A percentile compares a stretch with the other conserved stretches of the same genome.
Evolutionary conservation across 2,797 vertebrate species (phyloP).

Genomic region (Danio tinwini): DNA sequence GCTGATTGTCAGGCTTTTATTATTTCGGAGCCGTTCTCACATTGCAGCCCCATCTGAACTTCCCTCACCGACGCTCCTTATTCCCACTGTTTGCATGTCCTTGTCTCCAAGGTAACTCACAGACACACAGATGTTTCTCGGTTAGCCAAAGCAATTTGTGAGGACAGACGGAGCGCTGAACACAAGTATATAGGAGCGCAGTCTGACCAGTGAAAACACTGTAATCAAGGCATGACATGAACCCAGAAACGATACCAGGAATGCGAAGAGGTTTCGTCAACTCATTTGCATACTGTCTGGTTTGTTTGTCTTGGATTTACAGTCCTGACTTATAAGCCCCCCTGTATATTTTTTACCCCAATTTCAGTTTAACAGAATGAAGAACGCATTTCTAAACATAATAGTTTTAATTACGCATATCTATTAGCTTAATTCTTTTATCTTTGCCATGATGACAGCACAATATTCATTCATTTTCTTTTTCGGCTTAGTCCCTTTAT

Average conservation of each 20-base stretch:
- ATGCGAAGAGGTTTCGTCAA: neutral
- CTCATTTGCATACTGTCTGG: slow-evolving; percentile 33
- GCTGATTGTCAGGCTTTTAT: slow-evolving; percentile 73
- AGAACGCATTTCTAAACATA: too few relatives aligned
- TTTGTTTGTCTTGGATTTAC: neutral
- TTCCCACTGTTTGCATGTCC: slow-evolving; percentile 72
- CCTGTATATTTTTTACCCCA: too few relatives aligned
- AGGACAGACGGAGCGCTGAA: slow-evolving; percentile 18
- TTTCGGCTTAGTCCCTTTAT: too few relatives aligned
- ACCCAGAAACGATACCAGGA: slow-evolving; percentile 4
- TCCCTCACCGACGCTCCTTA: slow-evolving; percentile 67
- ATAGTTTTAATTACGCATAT: too few relatives aligned
- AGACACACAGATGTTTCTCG: slow-evolving; percentile 59
- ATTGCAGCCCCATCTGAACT: slow-evolving; percentile 76
- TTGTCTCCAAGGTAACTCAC: slow-evolving; percentile 69
- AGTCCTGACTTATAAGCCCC: too few relatives aligned
- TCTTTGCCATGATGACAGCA: too few relatives aligned
- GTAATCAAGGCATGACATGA: slow-evolving; percentile 29
- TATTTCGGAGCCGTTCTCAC: slow-evolving; percentile 70
- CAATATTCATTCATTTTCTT: too few relatives aligned
- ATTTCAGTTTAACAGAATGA: too few relatives aligned
- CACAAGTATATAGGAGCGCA: neutral
- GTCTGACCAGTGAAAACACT: slow-evolving; percentile 40
- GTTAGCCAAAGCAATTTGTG: slow-evolving; percentile 47
- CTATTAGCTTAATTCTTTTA: too few relatives aligned